Evolutionary conservation across 2,797 vertebrate species (phyloP).

Genomic region (Euthynnus affinis): DNA sequence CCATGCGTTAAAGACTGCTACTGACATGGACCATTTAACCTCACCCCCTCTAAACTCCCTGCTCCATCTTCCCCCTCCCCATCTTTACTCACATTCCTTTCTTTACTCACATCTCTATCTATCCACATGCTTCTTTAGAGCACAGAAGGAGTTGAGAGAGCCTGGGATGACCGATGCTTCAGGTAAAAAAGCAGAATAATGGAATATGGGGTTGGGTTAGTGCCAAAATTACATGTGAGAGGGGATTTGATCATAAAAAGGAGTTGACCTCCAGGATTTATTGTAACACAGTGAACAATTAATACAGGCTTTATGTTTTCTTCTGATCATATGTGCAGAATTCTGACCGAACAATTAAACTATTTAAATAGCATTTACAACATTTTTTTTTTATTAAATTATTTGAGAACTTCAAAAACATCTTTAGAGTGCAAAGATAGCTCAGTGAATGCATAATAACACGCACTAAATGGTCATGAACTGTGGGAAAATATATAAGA

Average conservation of each 20-base stretch:
- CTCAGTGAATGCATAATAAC: neutral
- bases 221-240: neutral
- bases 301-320: neutral
- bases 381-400: too few species aligned
- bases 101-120: conserved; percentile 62
- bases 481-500: neutral
- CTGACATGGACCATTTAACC: conserved; percentile 83
- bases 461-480: neutral
- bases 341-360: neutral
- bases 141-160: conserved; percentile 9
- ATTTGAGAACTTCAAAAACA: too few species aligned
- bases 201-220: neutral
- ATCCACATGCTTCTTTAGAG: conserved; percentile 22
- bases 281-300: neutral
- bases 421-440: too few species aligned
- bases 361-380: conserved; percentile 5
- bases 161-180: neutral
- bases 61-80: conserved; percentile 46
- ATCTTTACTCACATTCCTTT: conserved; percentile 49
- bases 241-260: conserved; percentile 5
- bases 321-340: neutral
- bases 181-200: conserved; percentile 6
- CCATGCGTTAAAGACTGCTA: conserved; percentile 78
- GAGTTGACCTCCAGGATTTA: neutral
- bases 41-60: conserved; percentile 59